Percentiles rank a stretch among this genome's conserved stretches.
Evolutionary conservation across 1,140 invertebrate species (phyloP).

Genomic region (Drosophila mayri): DNA sequence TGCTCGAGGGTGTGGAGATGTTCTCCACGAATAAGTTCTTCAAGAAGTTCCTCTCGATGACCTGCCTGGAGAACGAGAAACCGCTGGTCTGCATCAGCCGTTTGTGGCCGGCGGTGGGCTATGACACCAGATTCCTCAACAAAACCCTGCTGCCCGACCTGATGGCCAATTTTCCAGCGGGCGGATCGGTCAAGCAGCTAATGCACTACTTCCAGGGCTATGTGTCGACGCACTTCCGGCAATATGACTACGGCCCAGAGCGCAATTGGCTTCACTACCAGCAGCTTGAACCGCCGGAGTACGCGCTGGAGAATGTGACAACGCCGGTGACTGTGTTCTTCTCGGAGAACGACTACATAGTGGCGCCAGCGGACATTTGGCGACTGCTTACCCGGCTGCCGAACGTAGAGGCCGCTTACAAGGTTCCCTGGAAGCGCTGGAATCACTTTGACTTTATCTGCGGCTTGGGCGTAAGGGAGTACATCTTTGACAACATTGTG

Average conservation of each 20-base stretch:
- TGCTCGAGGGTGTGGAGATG: constrained; percentile 87
- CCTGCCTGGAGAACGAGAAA: constrained; percentile 86
- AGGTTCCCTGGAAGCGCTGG: constrained; percentile 88
- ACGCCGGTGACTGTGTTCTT: constrained; percentile 88
- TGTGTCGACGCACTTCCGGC: constrained; percentile 76
- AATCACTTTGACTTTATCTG: constrained; percentile 91
- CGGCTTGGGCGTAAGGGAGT: constrained; percentile 87
- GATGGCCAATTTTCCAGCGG: constrained; percentile 86
- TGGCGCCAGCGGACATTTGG: constrained; percentile 88
- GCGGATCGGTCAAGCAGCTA: constrained; percentile 86
- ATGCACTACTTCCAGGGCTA: constrained; percentile 86
- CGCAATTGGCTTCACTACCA: constrained; percentile 86
- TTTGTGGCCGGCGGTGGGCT: constrained; percentile 87
- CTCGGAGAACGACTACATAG: constrained; percentile 87
- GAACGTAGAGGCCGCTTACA: constrained; percentile 79
- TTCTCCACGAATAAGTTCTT: constrained; percentile 86
- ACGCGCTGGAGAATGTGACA: constrained; percentile 87
- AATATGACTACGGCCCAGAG: constrained; percentile 85
- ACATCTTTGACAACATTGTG: constrained; percentile 87
- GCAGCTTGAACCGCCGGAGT: constrained; percentile 86
- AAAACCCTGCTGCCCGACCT: constrained; percentile 85
- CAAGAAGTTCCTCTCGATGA: constrained; percentile 84
- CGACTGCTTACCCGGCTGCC: constrained; percentile 84
- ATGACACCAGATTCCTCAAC: constrained; percentile 84
- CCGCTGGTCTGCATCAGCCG: constrained; percentile 86